phyloP scores from a whole-genome alignment of 2,888 invertebrate genomes.

The Protophormia terraenovae region DNA sequence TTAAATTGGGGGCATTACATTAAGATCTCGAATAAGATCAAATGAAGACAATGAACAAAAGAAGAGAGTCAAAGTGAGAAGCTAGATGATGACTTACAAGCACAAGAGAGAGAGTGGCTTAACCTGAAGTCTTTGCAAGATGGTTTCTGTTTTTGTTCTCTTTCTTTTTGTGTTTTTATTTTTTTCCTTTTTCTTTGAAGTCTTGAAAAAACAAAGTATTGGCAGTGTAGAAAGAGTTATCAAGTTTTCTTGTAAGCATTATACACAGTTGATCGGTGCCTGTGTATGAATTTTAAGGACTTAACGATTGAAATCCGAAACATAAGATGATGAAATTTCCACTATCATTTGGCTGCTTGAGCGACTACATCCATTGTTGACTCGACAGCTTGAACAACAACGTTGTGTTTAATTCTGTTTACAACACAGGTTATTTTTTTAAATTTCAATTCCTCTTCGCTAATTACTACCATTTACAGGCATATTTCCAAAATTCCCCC shows the following conservation, averaged over 20 bases:
- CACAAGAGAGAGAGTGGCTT: not conserved
- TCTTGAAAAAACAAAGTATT: not conserved
- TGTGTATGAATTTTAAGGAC: slow-evolving; percentile 42
- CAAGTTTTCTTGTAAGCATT: slow-evolving; percentile 43
- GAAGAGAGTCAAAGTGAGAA: slow-evolving; percentile 6
- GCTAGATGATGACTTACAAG: too few species aligned
- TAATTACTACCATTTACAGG: slow-evolving; percentile 63
- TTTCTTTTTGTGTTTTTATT: slow-evolving; percentile 48
- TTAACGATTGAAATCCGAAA: not conserved
- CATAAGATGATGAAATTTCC: too few species aligned
- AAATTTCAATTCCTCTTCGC: slow-evolving; percentile 46
- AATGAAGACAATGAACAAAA: too few species aligned
- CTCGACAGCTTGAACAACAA: slow-evolving; percentile 33
- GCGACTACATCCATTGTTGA: slow-evolving; percentile 60
- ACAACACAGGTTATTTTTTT: slow-evolving; percentile 56
- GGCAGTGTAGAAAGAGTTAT: not conserved
- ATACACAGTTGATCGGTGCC: slow-evolving; percentile 69
- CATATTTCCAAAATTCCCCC: too few species aligned
- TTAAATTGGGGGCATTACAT: slow-evolving; percentile 19
- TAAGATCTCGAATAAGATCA: too few species aligned
- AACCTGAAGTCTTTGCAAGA: slow-evolving; percentile 23
- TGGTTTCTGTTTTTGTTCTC: slow-evolving; percentile 41
- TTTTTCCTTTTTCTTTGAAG: slow-evolving; percentile 36
- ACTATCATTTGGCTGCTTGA: slow-evolving; percentile 31
- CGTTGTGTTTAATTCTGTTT: not conserved